A percentile compares a stretch with the other conserved stretches of the same genome.
Conservation (phyloP, 1,140 invertebrate species). For the Marisa cornuarietis region DNA sequence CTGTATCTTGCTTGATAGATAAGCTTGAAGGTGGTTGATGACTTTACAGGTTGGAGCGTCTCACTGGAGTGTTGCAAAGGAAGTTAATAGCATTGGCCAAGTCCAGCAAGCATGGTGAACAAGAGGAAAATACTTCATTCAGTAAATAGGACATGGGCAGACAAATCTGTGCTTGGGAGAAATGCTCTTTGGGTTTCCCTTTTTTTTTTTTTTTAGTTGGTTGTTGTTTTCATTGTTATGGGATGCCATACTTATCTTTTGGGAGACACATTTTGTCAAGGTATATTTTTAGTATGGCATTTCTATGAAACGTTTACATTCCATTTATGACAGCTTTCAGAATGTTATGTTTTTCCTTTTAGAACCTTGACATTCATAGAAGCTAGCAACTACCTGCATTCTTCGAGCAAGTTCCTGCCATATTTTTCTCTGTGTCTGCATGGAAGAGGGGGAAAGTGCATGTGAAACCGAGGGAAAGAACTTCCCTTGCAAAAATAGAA, state of each 20-base stretch:
- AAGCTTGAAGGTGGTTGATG: background rate
- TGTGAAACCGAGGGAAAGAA: too few relatives aligned
- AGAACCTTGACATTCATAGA: background rate
- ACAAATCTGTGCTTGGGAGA: background rate
- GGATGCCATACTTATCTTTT: background rate
- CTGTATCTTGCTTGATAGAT: background rate
- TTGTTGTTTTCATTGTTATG: background rate
- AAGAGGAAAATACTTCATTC: background rate
- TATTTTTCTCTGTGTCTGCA: too few relatives aligned
- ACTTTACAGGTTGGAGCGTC: constrained; percentile 15
- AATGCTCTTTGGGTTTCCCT: background rate
- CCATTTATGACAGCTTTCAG: background rate
- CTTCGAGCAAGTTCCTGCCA: background rate
- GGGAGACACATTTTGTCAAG: too few relatives aligned
- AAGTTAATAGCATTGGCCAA: constrained; percentile 3
- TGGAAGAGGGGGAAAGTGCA: too few relatives aligned
- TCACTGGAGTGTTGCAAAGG: constrained; percentile 13
- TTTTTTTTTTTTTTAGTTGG: background rate
- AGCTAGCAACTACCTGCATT: background rate
- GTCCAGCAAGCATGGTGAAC: background rate
- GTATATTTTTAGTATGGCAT: too few relatives aligned
- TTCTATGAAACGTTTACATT: too few relatives aligned
- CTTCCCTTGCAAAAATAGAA: background rate
- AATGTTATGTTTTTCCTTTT: background rate
- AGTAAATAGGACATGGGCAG: background rate